Evolutionary conservation across 2,888 invertebrate species (phyloP).

Genomic region (Himalopsyche tibetana): DNA sequence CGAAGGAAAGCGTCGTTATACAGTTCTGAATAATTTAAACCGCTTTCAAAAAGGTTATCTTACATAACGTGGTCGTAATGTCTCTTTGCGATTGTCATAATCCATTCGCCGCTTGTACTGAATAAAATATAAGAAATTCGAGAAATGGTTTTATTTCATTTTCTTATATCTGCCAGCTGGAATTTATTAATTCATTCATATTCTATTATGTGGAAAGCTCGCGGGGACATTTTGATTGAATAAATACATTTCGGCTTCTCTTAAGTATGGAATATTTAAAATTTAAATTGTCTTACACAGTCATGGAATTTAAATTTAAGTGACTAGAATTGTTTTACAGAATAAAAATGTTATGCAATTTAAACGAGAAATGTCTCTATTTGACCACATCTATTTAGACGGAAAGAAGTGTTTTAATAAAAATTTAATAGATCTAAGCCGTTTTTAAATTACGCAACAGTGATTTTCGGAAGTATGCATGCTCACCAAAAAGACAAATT

Average conservation of each 20-base stretch:
- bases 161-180: slow-evolving; percentile 30
- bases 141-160: slow-evolving; percentile 19
- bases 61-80: slow-evolving; percentile 28
- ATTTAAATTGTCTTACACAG: no score
- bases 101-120: slow-evolving; percentile 35
- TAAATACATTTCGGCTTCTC: background rate
- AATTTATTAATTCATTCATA: slow-evolving; percentile 20
- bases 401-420: no score
- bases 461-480: no score
- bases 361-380: no score
- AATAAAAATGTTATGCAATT: no score
- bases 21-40: slow-evolving; percentile 49
- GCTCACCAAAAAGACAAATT: no score
- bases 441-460: no score
- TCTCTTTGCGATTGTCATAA: slow-evolving; percentile 8
- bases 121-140: slow-evolving; percentile 36
- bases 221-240: slow-evolving; percentile 31
- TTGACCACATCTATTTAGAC: no score
- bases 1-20: slow-evolving; percentile 39
- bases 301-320: no score
- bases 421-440: no score
- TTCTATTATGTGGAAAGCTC: slow-evolving; percentile 22
- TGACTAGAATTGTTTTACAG: no score
- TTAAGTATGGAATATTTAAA: slow-evolving; percentile 13
- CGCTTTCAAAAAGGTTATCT: slow-evolving; percentile 44